Evolutionary conservation across 2,113 vertebrate species (phyloP).

Genomic region (Empidonax traillii): DNA sequence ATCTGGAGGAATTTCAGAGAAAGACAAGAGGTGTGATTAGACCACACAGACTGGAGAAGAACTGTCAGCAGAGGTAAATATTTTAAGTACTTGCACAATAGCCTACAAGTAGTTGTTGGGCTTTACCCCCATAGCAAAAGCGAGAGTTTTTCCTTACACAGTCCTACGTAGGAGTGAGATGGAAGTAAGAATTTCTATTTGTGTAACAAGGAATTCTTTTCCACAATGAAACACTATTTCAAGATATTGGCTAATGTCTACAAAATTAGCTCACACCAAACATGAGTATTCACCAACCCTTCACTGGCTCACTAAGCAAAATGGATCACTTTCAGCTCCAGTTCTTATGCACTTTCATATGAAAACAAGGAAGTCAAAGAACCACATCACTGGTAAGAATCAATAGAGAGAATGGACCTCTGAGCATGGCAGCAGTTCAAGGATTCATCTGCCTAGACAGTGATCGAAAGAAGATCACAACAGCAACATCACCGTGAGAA

Average conservation of each 20-base stretch:
- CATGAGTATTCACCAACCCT: fast-evolving
- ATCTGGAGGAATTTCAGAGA: not conserved
- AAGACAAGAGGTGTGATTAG: not conserved
- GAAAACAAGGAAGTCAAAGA: not conserved
- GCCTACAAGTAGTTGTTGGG: not conserved
- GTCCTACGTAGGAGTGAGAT: not conserved
- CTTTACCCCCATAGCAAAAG: not conserved
- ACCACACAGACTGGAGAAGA: not conserved
- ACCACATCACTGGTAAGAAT: not conserved
- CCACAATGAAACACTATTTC: not conserved
- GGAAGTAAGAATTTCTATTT: not conserved
- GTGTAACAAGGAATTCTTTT: not conserved
- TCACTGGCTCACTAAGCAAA: not conserved
- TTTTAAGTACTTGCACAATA: not conserved
- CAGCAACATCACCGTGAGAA: not conserved
- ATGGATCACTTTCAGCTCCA: not conserved
- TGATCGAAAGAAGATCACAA: not conserved
- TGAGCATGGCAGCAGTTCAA: not conserved
- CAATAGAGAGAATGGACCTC: not conserved
- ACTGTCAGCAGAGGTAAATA: not conserved
- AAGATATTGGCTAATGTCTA: not conserved
- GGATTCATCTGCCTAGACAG: not conserved
- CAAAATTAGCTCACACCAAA: not conserved
- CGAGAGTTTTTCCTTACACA: not conserved
- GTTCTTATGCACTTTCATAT: not conserved